phyloP scores from a whole-genome alignment of 2,113 vertebrate species.

The Pollachius pollachius region DNA sequence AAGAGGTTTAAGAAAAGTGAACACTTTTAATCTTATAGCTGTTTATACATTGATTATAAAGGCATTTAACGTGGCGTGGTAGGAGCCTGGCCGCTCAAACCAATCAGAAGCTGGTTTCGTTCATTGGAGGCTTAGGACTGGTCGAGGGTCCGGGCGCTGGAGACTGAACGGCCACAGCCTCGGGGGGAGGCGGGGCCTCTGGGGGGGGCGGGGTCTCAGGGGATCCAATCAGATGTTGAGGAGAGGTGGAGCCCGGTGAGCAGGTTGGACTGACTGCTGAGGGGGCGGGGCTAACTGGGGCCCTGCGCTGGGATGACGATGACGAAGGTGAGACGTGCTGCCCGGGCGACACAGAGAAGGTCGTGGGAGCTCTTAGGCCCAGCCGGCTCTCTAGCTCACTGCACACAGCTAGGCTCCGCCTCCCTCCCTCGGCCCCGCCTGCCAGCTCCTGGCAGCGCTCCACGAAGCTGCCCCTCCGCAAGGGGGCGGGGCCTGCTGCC shows the following conservation, averaged over 20 bases:
- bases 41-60: no score
- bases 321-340: constrained; percentile 26
- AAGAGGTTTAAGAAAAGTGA: no score
- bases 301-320: constrained; percentile 19
- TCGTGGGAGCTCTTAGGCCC: constrained; percentile 39
- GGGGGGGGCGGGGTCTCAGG: constrained; percentile 24
- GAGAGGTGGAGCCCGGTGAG: constrained; percentile 22
- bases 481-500: constrained; percentile 28
- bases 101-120: constrained; percentile 86
- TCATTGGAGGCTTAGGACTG: constrained; percentile 78
- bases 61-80: no score
- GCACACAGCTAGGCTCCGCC: constrained; percentile 62
- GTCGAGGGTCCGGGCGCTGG: constrained; percentile 46
- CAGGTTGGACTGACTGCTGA: constrained; percentile 31
- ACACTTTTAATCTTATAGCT: no score
- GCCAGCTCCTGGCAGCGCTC: constrained; percentile 86
- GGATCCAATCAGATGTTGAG: background rate
- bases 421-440: constrained; percentile 37
- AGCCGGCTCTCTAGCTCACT: constrained; percentile 66
- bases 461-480: constrained; percentile 78
- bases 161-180: constrained; percentile 27
- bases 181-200: constrained; percentile 27
- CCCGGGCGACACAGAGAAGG: constrained; percentile 41
- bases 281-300: constrained; percentile 47
- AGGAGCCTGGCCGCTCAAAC: background rate